Base-by-base conservation (phyloP, 2,113 vertebrate genomes). In the Psophia crepitans region DNA sequence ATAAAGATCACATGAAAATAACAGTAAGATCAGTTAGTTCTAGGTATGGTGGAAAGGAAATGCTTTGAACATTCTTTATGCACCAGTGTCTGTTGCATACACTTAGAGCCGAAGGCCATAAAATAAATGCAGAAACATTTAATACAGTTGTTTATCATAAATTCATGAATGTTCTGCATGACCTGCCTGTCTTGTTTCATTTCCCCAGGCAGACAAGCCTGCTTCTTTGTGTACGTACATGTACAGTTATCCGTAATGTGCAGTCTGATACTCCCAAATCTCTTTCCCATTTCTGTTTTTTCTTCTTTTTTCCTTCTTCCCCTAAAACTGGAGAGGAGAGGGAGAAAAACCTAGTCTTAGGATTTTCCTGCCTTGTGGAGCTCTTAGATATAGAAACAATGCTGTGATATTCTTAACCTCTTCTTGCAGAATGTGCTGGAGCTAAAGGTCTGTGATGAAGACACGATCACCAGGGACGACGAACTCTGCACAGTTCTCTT, bases 401-500 rank as follows among this genome's bases (percentile, higher is more conserved):
- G 80, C 10, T 12, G 13, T 60, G 12, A n/a, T 51, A 32, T 56
- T 79, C 26, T 84, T 54, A 70, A 66, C 3, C 26, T 76, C 28
- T 90, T 80, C 84, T 87, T 58, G 65, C 88, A 98, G 98, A 98
- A 98, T 0, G 88, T 98, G 57, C 90, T 98, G 71, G 98, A 98
- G 54, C 69, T 98, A 44, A 98, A 97, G 7, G 41, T 98, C 60
- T 98, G 98, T 44, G 98, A 98, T 81, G 98, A 98, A 87, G 98
- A 98, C 74, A 87, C 83, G 0, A 3, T 97, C 33, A 98, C 98
- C 44, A 97, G 95, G 87, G 97, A 98, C 16, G 98, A 98, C 11
- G 98, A 98, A 19, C 98, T 98, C 88, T 97, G 98, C 91, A 98
- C 98, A 6, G 84, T 98, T 89, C 91, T 98, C 83, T 98, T 98